Evolutionary conservation across 1,140 invertebrate genomes (phyloP).

Genomic region (Zaprionus vittiger): DNA sequence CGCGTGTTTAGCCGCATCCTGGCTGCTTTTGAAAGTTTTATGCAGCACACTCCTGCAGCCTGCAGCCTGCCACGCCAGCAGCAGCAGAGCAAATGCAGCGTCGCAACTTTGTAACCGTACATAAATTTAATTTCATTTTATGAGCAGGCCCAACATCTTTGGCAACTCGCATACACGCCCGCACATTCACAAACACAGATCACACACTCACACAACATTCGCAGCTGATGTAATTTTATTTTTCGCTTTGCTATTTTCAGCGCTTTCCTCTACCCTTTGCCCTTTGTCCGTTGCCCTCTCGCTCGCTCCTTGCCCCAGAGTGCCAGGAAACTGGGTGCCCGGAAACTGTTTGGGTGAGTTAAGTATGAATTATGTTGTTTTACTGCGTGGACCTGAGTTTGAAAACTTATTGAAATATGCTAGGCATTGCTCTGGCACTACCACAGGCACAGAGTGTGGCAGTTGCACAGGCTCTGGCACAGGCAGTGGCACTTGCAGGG

Average conservation of each 20-base stretch:
- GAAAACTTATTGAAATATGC: conserved; percentile 82
- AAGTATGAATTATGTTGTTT: conserved; percentile 83
- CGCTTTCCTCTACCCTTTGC: conserved; percentile 41
- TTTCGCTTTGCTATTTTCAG: conserved; percentile 68
- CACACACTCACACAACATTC: conserved; percentile 12
- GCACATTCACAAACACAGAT: conserved; percentile 2
- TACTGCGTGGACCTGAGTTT: conserved; percentile 63
- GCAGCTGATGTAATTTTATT: conserved; percentile 75
- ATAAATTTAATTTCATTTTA: conserved; percentile 82
- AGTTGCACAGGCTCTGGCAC: background rate
- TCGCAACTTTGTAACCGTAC: conserved; percentile 75
- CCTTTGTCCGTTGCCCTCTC: conserved; percentile 41
- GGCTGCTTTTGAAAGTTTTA: conserved; percentile 73
- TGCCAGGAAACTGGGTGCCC: conserved; percentile 30
- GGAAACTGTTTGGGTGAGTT: conserved; percentile 80
- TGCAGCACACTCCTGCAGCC: conserved; percentile 33
- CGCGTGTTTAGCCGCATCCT: conserved; percentile 73
- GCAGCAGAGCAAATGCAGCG: conserved; percentile 12
- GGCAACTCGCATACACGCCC: conserved; percentile 43
- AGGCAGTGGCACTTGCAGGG: background rate
- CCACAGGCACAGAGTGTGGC: no score
- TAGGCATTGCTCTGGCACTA: conserved; percentile 15
- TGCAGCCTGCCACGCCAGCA: background rate
- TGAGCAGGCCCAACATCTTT: conserved; percentile 72
- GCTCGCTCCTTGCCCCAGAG: conserved; percentile 37